Evolutionary conservation across 2,888 invertebrate genomes (phyloP), one percentile per base, ranked within the genome.

Genomic region (Bombylius discolor): DNA sequence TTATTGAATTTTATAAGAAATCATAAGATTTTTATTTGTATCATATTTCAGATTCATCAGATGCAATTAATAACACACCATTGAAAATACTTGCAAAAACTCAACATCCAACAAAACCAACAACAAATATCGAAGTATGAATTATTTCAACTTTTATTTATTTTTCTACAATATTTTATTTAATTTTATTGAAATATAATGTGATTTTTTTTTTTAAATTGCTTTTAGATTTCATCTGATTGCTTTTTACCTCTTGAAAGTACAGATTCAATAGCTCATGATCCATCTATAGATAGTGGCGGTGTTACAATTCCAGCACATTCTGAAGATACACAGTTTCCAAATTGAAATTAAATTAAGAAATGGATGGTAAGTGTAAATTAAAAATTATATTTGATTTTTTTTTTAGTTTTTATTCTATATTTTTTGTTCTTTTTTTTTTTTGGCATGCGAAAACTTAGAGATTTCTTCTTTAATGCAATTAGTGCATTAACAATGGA

Each of bases 221-320:
- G 23, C 47, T 56, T 55, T 0, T 45, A 71, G 70, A 67, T 68
- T 46, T 72, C 71, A 4, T 67, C 67, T 0, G 72, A 72, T 59
- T 70, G 71, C 49, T 72, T 71, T 55, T 58, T 71, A 54, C 70
- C 70, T 1, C 55, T 71, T 51, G 71, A 71, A 56, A 71, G 71
- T 58, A 66, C 69, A 1, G 71, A 72, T 60, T 72, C 72, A 1
- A 59, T 72, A 54, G 68, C 68, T 6, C 71, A 70, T 58, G 70
- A 71, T 31, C 69, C 69, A 4, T 65, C 70, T 31, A 64, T 71
- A 5, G 71, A 71, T 50, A 71, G 70, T 4, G 72, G 72, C 13
- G 72, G 72, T 5, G 71, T 72, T 0, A 72, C 72, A 5, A 72
- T 72, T 62, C 71, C 71, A 3, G 71, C 70, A 9, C 69, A 68